Evolutionary conservation across 2,888 invertebrate genomes (phyloP), one percentile per base, ranked within the genome.

Genomic region (Charanyca ferruginea): DNA sequence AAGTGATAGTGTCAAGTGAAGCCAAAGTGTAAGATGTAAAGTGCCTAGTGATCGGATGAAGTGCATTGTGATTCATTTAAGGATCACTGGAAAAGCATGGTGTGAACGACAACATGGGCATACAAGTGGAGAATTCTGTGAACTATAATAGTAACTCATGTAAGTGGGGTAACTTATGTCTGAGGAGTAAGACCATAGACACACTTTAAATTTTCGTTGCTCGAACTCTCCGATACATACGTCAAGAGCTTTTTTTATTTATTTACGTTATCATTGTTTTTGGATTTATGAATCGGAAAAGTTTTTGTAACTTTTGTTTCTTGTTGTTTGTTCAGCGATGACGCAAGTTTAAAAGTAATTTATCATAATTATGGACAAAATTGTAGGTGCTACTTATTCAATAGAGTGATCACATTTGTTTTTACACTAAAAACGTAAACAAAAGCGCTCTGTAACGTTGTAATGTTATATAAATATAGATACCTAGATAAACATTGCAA

Each of bases 81-180:
- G 73, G 68, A 69, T 65, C 61, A 60, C 57, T 58, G 45, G 60
- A 16, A 61, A 73, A 79, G 80, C 83, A 89, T 87, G 88, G 80
- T 83, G 85, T 90, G 88, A 84, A 41, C 79, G 63, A 79, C 88
- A 91, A 81, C 83, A 95, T 95, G 95, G 94, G 94, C 83, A 95
- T 95, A 89, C 95, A 95, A 89, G 93, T 95, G 87, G 95, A 95
- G 79, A 94, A 90, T 88, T 90, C 89, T 86, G 91, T 94, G 73
- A 90, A 88, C 86, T 95, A 94, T 88, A 94, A 88, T 86, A 92
- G 85, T 86, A 93, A 87, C 88, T 90, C 94, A 91, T 95, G 95
- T 95, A 90, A 95, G 95, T 94, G 55, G 52, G 44, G 52, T 42
- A 13, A 35, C 41, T 35, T 41, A 28, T 16, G 25, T n/a, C 13